Percentiles rank a stretch among this genome's conserved stretches.
Conservation (phyloP, 2,888 invertebrate species). For the Ectropis crepuscularia region DNA sequence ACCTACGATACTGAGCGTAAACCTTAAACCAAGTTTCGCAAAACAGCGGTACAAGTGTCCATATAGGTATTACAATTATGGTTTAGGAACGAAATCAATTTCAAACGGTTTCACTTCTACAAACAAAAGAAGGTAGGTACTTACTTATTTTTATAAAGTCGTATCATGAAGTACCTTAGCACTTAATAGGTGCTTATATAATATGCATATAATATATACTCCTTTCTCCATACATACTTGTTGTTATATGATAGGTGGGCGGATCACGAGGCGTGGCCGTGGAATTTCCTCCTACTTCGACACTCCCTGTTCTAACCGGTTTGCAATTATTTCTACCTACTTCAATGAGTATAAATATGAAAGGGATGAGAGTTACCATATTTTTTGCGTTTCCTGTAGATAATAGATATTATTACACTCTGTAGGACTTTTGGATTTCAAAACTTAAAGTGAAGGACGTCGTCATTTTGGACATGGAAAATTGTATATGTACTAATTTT, state of each 20-base stretch:
- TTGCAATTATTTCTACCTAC: constrained; percentile 51
- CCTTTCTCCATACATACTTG: background rate
- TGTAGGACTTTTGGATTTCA: too few relatives aligned
- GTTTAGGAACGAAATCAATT: too few relatives aligned
- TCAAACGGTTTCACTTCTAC: too few relatives aligned
- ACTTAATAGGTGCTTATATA: background rate
- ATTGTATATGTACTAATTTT: too few relatives aligned
- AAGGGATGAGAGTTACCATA: background rate
- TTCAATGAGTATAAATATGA: background rate
- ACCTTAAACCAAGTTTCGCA: too few relatives aligned
- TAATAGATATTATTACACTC: too few relatives aligned
- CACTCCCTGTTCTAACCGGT: constrained; percentile 63
- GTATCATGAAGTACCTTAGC: background rate
- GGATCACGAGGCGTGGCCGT: constrained; percentile 64
- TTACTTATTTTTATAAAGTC: background rate
- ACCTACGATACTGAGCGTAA: too few relatives aligned
- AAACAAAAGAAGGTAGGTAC: background rate
- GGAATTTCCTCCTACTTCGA: constrained; percentile 57
- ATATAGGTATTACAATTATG: too few relatives aligned
- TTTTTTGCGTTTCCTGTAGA: background rate
- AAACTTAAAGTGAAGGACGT: too few relatives aligned
- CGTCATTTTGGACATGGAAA: too few relatives aligned
- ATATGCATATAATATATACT: background rate
- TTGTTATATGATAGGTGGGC: constrained; percentile 43
- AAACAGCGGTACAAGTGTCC: too few relatives aligned